Conservation (phyloP, 2,797 vertebrate species). For the Amblyopsis hoosieri region DNA sequence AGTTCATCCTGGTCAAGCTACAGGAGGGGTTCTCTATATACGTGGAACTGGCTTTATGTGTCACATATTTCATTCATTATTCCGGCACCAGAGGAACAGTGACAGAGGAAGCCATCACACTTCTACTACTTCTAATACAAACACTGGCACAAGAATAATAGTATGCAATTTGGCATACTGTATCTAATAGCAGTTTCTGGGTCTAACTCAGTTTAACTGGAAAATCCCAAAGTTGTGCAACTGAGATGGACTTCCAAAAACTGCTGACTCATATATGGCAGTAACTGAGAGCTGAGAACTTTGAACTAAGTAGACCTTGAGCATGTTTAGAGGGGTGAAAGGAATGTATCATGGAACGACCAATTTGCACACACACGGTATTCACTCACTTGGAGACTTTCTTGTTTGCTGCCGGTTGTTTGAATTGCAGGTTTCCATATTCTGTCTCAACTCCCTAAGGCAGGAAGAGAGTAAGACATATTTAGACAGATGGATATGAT, state of each 20-base stretch:
- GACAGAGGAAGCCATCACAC: background rate
- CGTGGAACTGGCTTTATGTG: conserved; percentile 5
- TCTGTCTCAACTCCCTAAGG: conserved; percentile 81
- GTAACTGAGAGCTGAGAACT: conserved; percentile 22
- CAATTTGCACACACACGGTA: background rate
- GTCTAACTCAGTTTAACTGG: no score
- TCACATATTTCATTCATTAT: conserved; percentile 23
- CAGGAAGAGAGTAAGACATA: conserved; percentile 31
- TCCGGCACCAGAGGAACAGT: conserved; percentile 8
- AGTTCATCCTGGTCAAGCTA: background rate
- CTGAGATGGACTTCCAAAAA: conserved; percentile 10
- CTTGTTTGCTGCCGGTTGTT: conserved; percentile 77
- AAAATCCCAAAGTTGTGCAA: conserved; percentile 3
- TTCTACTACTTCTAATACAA: no score
- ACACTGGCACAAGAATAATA: no score
- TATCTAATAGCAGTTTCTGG: background rate
- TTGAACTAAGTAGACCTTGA: conserved; percentile 35
- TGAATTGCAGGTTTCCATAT: conserved; percentile 89
- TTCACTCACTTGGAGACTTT: conserved; percentile 89
- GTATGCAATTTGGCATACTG: background rate
- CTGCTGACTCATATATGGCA: conserved; percentile 30
- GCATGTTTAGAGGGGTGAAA: conserved; percentile 38
- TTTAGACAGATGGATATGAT: conserved; percentile 6
- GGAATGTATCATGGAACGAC: conserved; percentile 11
- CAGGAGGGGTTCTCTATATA: background rate